A percentile compares a stretch with the other conserved stretches of the same genome.
Evolutionary conservation across 2,888 invertebrate genomes (phyloP).

Genomic region (Chymomyza fuscimana): DNA sequence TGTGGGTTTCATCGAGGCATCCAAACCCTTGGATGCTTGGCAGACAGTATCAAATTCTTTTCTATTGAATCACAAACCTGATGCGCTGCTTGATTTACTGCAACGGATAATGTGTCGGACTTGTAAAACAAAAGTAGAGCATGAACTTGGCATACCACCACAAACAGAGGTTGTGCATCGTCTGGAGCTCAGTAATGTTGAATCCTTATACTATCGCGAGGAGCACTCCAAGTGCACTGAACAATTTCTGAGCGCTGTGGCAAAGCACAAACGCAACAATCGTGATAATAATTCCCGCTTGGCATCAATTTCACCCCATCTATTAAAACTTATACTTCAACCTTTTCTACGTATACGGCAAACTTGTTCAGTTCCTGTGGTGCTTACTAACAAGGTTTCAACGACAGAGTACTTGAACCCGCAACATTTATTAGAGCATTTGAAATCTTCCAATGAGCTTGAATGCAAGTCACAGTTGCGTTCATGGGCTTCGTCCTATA

Average conservation of each 20-base stretch:
- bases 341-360: constrained; percentile 85
- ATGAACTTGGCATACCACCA: constrained; percentile 85
- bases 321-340: constrained; percentile 80
- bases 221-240: constrained; percentile 81
- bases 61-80: constrained; percentile 41
- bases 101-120: constrained; percentile 83
- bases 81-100: constrained; percentile 60
- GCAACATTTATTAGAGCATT: constrained; percentile 84
- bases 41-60: constrained; percentile 64
- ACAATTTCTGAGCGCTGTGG: constrained; percentile 80
- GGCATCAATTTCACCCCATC: constrained; percentile 80
- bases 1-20: constrained; percentile 77
- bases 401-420: constrained; percentile 81
- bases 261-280: constrained; percentile 52
- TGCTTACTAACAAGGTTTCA: constrained; percentile 36
- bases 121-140: constrained; percentile 84
- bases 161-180: constrained; percentile 83
- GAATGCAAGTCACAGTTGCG: constrained; percentile 85
- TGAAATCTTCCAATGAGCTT: constrained; percentile 82
- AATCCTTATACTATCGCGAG: constrained; percentile 86
- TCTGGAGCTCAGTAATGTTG: constrained; percentile 86
- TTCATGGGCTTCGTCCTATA: constrained; percentile 83
- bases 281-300: constrained; percentile 50
- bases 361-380: constrained; percentile 85
- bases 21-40: constrained; percentile 65